Conservation (phyloP, 2,797 vertebrate species). For the Microtus obscurus region DNA sequence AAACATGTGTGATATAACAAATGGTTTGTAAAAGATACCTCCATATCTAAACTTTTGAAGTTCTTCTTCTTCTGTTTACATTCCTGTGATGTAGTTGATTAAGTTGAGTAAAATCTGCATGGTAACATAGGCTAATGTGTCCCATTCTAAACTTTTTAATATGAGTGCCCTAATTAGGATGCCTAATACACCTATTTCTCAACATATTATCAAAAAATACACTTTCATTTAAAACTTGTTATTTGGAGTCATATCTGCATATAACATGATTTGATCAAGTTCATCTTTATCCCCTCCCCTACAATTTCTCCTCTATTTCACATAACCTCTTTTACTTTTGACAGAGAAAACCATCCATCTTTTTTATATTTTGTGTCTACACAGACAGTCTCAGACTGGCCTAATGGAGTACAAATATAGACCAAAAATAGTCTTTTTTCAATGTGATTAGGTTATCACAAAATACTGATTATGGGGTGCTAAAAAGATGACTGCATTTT, state of each 20-base stretch:
- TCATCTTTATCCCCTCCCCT: neutral
- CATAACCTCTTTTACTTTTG: constrained; percentile 14
- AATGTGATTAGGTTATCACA: constrained; percentile 29
- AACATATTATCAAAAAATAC: constrained; percentile 24
- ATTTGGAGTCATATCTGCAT: neutral
- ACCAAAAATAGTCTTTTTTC: neutral
- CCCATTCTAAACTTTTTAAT: neutral
- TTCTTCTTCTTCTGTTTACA: neutral
- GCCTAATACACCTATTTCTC: neutral
- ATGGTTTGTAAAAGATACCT: neutral
- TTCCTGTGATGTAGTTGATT: neutral
- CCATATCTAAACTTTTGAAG: neutral
- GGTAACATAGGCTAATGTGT: neutral
- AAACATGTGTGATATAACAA: neutral
- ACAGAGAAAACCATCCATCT: neutral
- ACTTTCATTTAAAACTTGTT: neutral
- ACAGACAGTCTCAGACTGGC: neutral
- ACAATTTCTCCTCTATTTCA: neutral
- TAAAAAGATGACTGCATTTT: too few relatives aligned
- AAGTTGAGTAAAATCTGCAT: neutral
- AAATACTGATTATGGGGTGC: neutral
- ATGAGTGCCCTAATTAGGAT: neutral
- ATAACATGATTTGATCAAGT: neutral
- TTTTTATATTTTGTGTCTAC: constrained; percentile 21
- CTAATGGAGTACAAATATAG: neutral